Evolutionary conservation across 2,113 vertebrate genomes (phyloP).

Genomic region (Labrus mixtus): DNA sequence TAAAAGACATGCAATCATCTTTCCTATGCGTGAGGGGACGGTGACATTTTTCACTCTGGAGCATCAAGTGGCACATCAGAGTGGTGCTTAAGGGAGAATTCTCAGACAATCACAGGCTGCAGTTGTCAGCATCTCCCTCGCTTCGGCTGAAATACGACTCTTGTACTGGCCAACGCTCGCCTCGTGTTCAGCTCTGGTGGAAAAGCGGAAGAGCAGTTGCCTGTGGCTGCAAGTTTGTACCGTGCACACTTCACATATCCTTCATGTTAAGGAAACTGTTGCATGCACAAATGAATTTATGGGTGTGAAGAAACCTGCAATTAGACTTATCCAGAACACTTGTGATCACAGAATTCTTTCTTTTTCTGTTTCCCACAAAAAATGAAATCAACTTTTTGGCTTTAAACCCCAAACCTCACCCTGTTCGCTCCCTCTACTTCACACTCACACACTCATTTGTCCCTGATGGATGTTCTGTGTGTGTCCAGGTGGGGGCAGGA

Average conservation of each 20-base stretch:
- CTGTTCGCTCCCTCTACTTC: background rate
- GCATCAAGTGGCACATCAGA: slow-evolving; percentile 59
- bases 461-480: slow-evolving; percentile 46
- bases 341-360: background rate
- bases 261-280: slow-evolving; percentile 17
- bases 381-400: background rate
- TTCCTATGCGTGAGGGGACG: slow-evolving; percentile 32
- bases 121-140: slow-evolving; percentile 61
- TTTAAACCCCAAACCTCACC: slow-evolving; percentile 14
- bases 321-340: background rate
- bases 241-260: slow-evolving; percentile 23
- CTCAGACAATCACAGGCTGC: slow-evolving; percentile 73
- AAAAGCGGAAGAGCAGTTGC: slow-evolving; percentile 37
- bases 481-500: slow-evolving; percentile 78
- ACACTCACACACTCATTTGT: background rate
- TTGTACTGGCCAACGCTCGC: slow-evolving; percentile 22
- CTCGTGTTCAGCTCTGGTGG: slow-evolving; percentile 27
- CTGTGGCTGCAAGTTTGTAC: slow-evolving; percentile 40
- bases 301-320: background rate
- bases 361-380: slow-evolving; percentile 6
- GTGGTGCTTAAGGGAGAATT: slow-evolving; percentile 59
- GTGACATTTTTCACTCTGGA: slow-evolving; percentile 62
- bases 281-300: background rate
- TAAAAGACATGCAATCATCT: slow-evolving; percentile 59
- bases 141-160: slow-evolving; percentile 59